A percentile compares a stretch with the other conserved stretches of the same genome.
These are phyloP conservation scores for Drosophila ficusphila DNA, from an alignment of 1,140 invertebrate species.

Conservation along the genomic window DNA sequence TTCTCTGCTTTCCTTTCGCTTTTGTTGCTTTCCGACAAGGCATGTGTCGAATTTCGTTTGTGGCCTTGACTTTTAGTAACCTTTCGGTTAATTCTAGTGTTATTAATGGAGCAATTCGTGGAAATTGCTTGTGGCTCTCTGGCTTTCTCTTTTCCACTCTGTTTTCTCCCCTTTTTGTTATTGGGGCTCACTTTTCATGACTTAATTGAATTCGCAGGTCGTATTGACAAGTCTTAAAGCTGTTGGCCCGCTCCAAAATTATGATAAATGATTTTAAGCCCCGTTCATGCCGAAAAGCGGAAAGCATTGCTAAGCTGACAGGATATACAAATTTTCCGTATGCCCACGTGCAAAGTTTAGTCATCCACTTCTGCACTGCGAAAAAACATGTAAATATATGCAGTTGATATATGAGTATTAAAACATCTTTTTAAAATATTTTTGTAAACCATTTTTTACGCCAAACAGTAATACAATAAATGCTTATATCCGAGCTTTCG, in stretches of 20 bases:
- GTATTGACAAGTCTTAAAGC: slow-evolving; percentile 41
- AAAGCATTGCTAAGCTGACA: slow-evolving; percentile 12
- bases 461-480: too few relatives aligned
- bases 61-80: slow-evolving; percentile 81
- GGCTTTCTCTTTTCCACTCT: background rate
- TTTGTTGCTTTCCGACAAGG: slow-evolving; percentile 8
- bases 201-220: slow-evolving; percentile 65
- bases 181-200: slow-evolving; percentile 21
- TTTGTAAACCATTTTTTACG: too few relatives aligned
- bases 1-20: slow-evolving; percentile 11
- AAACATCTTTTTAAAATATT: too few relatives aligned
- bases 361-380: background rate
- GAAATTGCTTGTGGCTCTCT: slow-evolving; percentile 41
- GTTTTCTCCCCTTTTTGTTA: background rate
- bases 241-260: slow-evolving; percentile 24
- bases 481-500: too few relatives aligned
- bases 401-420: too few relatives aligned
- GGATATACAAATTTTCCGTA: slow-evolving; percentile 21
- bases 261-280: slow-evolving; percentile 51
- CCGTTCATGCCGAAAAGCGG: slow-evolving; percentile 7
- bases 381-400: background rate
- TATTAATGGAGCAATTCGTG: slow-evolving; percentile 72
- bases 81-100: slow-evolving; percentile 78
- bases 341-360: background rate
- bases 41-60: slow-evolving; percentile 64